Conservation (phyloP, 2,113 vertebrate species). For the Lontra canadensis region DNA sequence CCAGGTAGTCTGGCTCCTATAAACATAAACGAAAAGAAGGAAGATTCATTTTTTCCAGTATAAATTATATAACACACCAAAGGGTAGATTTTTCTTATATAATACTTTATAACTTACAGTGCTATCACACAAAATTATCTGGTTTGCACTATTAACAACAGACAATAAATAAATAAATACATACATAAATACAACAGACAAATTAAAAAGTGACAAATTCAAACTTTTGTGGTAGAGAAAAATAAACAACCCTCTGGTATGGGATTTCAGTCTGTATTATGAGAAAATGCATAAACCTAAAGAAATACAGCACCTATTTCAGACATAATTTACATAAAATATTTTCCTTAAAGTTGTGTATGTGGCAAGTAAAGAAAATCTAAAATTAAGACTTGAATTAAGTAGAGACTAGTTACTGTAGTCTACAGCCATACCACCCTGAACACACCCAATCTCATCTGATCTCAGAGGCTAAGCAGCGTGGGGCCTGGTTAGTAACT, state of each 20-base stretch:
- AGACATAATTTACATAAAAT: neutral
- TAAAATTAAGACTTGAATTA: neutral
- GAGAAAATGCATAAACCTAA: constrained; percentile 5
- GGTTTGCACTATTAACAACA: constrained; percentile 1
- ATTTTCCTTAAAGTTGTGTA: neutral
- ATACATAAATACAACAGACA: neutral
- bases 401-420: neutral
- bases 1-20: neutral
- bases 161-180: neutral
- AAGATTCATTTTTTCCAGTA: neutral
- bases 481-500: neutral
- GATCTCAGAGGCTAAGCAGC: neutral
- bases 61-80: neutral
- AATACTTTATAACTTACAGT: neutral
- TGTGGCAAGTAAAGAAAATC: neutral
- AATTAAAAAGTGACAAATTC: neutral
- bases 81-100: neutral
- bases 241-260: neutral
- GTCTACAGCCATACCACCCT: neutral
- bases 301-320: neutral
- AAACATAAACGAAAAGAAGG: neutral
- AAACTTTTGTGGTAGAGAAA: neutral
- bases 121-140: neutral
- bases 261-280: neutral
- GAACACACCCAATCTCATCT: neutral